These are phyloP conservation scores for Temnothorax curvispinosus DNA, from an alignment of 1,140 invertebrate genomes.

Conservation along the genomic window DNA sequence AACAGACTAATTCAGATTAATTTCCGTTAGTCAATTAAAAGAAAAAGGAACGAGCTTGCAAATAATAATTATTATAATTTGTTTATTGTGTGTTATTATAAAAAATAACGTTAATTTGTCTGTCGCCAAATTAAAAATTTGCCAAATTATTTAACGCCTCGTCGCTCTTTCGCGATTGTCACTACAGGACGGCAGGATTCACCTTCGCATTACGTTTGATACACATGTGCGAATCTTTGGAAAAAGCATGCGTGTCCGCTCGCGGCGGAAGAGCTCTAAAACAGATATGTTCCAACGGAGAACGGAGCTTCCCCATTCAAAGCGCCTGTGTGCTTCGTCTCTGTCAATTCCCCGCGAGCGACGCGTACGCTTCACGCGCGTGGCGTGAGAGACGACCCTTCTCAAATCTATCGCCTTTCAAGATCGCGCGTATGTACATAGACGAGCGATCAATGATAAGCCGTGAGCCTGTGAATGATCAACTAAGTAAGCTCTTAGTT, in stretches of 20 bases:
- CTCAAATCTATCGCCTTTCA: constrained; percentile 36
- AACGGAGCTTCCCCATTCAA: constrained; percentile 27
- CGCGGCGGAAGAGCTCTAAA: constrained; percentile 27
- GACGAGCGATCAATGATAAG: constrained; percentile 22
- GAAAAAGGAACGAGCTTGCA: background rate
- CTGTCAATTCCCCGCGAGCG: constrained; percentile 25
- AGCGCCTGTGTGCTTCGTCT: constrained; percentile 2
- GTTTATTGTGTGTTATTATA: background rate
- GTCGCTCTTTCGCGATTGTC: background rate
- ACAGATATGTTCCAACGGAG: constrained; percentile 12
- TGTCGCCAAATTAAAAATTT: background rate
- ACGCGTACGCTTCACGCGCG: constrained; percentile 21
- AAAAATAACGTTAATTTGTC: background rate
- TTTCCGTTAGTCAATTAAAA: background rate
- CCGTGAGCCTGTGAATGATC: background rate
- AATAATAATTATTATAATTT: background rate
- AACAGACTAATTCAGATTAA: background rate
- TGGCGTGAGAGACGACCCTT: constrained; percentile 20
- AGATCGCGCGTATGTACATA: constrained; percentile 18
- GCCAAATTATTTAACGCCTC: background rate
- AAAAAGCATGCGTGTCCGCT: constrained; percentile 15
- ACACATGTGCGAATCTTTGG: constrained; percentile 29
- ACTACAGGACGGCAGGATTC: background rate
- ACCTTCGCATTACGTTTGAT: background rate
- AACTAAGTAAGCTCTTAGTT: background rate